phyloP scores from a whole-genome alignment of 2,888 invertebrate species.

The Euzophera pinguis region DNA sequence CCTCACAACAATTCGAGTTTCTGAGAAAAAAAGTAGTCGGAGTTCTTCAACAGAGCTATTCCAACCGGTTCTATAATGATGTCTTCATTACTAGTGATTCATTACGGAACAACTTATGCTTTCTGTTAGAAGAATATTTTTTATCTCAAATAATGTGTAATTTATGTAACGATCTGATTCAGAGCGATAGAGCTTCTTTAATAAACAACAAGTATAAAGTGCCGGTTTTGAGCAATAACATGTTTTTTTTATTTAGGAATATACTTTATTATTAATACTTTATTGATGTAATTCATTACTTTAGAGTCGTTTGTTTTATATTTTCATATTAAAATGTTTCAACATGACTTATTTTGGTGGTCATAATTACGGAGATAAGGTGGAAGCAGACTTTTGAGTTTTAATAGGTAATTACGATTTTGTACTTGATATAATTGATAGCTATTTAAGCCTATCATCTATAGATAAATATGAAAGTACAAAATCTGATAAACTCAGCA shows the following conservation, averaged over 20 bases:
- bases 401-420: no score
- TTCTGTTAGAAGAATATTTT: constrained; percentile 33
- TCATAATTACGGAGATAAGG: no score
- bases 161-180: constrained; percentile 15
- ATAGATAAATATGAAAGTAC: neutral
- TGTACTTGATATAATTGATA: no score
- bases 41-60: constrained; percentile 36
- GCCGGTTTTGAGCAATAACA: no score
- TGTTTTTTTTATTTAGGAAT: no score
- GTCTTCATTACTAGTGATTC: constrained; percentile 73
- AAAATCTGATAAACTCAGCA: constrained; percentile 9
- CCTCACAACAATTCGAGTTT: constrained; percentile 33
- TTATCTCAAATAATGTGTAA: constrained; percentile 18
- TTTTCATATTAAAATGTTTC: no score
- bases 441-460: no score
- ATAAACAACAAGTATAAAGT: neutral
- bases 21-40: constrained; percentile 37
- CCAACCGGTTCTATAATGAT: constrained; percentile 69
- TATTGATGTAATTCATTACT: no score
- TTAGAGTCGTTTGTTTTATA: no score
- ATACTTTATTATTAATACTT: no score
- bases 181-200: neutral
- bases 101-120: constrained; percentile 43
- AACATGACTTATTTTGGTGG: no score
- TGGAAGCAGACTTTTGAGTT: no score